A percentile compares a stretch with the other conserved stretches of the same genome.
These are phyloP conservation scores for Chrysomela aeneicollis DNA, from an alignment of 2,888 invertebrate species.

Conservation along the genomic window DNA sequence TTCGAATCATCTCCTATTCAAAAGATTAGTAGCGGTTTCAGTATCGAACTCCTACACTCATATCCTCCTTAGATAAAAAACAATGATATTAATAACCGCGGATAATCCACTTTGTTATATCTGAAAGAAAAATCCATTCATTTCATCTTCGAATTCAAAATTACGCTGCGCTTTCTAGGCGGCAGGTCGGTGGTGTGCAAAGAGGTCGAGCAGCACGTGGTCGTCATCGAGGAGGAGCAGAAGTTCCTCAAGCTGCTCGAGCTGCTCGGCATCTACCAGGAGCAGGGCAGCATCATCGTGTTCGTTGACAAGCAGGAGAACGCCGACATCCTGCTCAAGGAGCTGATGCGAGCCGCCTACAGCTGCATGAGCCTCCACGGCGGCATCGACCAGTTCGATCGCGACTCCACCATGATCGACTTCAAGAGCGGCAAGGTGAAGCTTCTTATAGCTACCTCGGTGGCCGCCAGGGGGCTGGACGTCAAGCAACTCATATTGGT, in stretches of 20 bases:
- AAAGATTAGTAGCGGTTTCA: too few relatives aligned
- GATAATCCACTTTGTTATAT: too few relatives aligned
- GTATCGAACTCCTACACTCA: too few relatives aligned
- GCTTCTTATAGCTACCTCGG: slow-evolving; percentile 95
- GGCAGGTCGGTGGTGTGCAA: slow-evolving; percentile 97
- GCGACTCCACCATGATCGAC: slow-evolving; percentile 96
- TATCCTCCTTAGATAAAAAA: too few relatives aligned
- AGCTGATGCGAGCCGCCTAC: slow-evolving; percentile 96
- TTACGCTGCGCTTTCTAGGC: slow-evolving; percentile 13
- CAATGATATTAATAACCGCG: too few relatives aligned
- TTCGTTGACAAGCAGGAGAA: slow-evolving; percentile 99
- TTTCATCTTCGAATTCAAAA: too few relatives aligned
- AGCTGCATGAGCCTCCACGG: slow-evolving; percentile 97
- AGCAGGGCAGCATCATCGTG: slow-evolving; percentile 92
- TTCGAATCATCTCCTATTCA: too few relatives aligned
- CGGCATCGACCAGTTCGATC: slow-evolving; percentile 98
- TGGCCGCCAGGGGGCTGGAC: slow-evolving; percentile 97
- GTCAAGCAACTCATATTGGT: slow-evolving; percentile 97
- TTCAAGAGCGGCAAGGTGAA: slow-evolving; percentile 91
- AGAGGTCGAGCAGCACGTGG: slow-evolving; percentile 95
- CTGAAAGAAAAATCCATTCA: too few relatives aligned
- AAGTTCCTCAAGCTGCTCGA: slow-evolving; percentile 98
- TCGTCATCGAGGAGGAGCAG: slow-evolving; percentile 93
- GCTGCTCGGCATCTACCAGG: slow-evolving; percentile 93
- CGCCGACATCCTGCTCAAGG: slow-evolving; percentile 91